Base-by-base conservation (phyloP, 2,113 vertebrate genomes). In the Microcebus murinus region DNA sequence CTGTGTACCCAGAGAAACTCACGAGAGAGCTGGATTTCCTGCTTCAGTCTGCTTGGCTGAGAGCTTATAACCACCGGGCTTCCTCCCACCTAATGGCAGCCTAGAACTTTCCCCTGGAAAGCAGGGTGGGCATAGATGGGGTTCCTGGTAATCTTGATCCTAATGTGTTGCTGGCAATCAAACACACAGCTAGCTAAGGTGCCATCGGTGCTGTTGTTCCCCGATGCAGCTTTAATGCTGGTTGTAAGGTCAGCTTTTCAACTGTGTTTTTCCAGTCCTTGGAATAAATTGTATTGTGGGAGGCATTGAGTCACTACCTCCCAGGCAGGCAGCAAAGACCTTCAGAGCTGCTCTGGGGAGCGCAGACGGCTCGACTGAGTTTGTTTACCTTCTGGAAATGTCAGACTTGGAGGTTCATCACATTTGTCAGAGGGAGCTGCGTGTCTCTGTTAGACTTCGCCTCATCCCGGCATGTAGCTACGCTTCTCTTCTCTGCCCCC, bases 331-430 rank as follows among this genome's bases (percentile, higher is more conserved):
- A 73, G 95, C 95, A 92, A 79, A 93, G 15, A 84, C 96, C 93
- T 96, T 29, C 5, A 74, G 97, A 83, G 73, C 91, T 85, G 48
- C n/a, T 93, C 63, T 70, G 90, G 91, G 77, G 89, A 70, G 13
- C 21, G 70, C 27, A 57, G 68, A 63, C 3, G 5, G 89, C 65
- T 77, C 48, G 74, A 45, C 55, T 80, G 68, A 45, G 97, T 95
- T 57, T 91, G 29, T 94, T 97, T 2, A 0, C 97, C 91, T 82
- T 67, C 36, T 89, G 34, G 82, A 97, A 98, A 97, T 96, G 94
- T 97, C 97, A 97, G 71, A 42, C 96, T 91, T 94, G 89, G 98
- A 98, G 96, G 93, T 95, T 97, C 97, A 95, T n/a, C 59, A 91
- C 85, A 8, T 96, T 94, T 86, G 34, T 91, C 97, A 73, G 86